These are phyloP conservation scores for Rhinophrynus dorsalis DNA, from an alignment of 2,797 vertebrate species.

Conservation along the genomic window DNA sequence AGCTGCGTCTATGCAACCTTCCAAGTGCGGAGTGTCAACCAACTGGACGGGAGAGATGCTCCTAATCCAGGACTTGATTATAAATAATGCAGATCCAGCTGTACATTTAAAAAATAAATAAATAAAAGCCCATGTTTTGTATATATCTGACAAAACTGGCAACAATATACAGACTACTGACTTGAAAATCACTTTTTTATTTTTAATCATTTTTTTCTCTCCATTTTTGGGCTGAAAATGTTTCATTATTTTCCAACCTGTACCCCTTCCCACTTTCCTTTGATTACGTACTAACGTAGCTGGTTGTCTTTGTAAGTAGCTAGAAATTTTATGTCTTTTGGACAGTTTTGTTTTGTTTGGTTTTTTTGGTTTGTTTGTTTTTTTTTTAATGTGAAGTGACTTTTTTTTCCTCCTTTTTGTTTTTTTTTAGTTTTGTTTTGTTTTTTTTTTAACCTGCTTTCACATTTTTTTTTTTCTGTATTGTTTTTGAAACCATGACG, in stretches of 20 bases:
- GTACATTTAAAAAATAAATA: conserved; percentile 77
- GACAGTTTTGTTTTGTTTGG: conserved; percentile 84
- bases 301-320: conserved; percentile 86
- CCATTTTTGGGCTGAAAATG: conserved; percentile 81
- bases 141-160: conserved; percentile 92
- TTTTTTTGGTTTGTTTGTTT: conserved; percentile 62
- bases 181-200: conserved; percentile 86
- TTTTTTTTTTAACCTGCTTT: conserved; percentile 36
- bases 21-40: conserved; percentile 82
- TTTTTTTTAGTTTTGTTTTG: conserved; percentile 68
- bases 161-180: conserved; percentile 96
- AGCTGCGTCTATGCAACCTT: conserved; percentile 99
- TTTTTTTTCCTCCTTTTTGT: conserved; percentile 51
- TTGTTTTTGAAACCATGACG: conserved; percentile 75
- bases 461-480: conserved; percentile 56
- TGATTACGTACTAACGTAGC: conserved; percentile 84
- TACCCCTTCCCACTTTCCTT: conserved; percentile 71
- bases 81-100: conserved; percentile 82
- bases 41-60: conserved; percentile 80
- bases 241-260: conserved; percentile 66
- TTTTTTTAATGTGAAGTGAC: conserved; percentile 86
- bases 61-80: conserved; percentile 81
- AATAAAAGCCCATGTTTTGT: conserved; percentile 91
- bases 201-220: conserved; percentile 82
- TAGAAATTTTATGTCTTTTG: conserved; percentile 86